phyloP scores from a whole-genome alignment of 2,888 invertebrate species.

The Venustoraphidia nigricollis region DNA sequence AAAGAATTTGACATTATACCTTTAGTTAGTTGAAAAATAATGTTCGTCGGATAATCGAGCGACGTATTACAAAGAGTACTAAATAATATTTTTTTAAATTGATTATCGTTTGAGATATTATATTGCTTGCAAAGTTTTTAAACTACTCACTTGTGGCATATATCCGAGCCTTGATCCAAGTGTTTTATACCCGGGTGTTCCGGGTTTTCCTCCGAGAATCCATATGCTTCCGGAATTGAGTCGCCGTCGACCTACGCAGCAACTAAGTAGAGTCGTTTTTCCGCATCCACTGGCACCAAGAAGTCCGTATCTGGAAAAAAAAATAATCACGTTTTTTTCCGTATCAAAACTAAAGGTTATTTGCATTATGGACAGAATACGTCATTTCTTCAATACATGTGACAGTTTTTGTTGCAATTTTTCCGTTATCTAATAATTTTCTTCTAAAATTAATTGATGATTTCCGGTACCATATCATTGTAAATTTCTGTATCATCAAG shows the following conservation, averaged over 20 bases:
- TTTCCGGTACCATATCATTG: no score
- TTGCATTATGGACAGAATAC: no score
- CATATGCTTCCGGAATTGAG: slow-evolving; percentile 58
- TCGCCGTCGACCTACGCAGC: slow-evolving; percentile 62
- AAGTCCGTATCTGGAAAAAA: slow-evolving; percentile 55
- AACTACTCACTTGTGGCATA: slow-evolving; percentile 64
- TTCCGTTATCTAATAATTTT: no score
- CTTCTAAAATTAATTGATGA: no score
- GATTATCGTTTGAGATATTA: background rate
- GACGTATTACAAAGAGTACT: no score
- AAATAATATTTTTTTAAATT: no score
- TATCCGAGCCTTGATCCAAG: slow-evolving; percentile 69
- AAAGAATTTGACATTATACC: no score
- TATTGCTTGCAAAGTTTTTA: background rate
- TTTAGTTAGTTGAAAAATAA: no score
- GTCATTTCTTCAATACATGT: no score
- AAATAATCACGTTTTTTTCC: background rate
- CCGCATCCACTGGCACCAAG: slow-evolving; percentile 84
- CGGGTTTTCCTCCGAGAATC: slow-evolving; percentile 59
- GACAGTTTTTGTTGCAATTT: no score
- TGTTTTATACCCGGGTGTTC: slow-evolving; percentile 41
- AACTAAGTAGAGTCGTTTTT: slow-evolving; percentile 74
- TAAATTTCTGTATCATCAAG: no score
- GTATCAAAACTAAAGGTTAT: background rate
- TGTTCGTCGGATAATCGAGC: no score